Evolutionary conservation across 2,113 vertebrate genomes (phyloP).

Genomic region (Acinonyx jubatus): DNA sequence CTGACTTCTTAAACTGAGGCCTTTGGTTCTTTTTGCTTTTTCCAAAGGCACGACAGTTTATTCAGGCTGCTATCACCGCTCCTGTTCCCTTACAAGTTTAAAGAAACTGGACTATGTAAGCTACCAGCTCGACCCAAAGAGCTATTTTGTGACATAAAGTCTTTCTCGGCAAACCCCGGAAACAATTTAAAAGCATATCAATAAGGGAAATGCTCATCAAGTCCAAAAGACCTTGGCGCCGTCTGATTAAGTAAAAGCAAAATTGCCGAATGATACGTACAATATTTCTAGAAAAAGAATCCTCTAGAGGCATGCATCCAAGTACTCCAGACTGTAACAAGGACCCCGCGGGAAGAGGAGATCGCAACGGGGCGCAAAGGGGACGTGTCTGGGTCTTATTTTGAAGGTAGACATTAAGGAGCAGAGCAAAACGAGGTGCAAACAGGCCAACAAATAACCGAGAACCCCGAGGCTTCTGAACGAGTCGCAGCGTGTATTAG

Average conservation of each 20-base stretch:
- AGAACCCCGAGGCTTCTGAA: background rate
- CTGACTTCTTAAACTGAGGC: background rate
- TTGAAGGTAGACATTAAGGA: background rate
- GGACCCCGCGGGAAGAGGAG: background rate
- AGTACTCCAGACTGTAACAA: background rate
- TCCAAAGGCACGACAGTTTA: background rate
- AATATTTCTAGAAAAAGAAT: background rate
- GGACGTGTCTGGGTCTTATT: background rate
- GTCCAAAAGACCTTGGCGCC: background rate
- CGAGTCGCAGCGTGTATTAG: rapidly evolving
- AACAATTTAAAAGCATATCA: background rate
- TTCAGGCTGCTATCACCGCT: background rate
- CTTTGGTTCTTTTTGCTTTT: background rate
- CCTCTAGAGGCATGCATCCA: background rate
- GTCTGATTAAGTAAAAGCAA: background rate
- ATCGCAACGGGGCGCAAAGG: background rate
- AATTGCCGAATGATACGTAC: background rate
- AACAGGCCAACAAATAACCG: background rate
- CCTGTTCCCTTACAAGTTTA: background rate
- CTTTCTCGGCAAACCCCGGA: background rate
- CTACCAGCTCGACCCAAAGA: background rate
- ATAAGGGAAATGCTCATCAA: background rate
- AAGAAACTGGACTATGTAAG: background rate
- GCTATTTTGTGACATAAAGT: background rate
- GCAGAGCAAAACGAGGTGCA: background rate